phyloP scores from a whole-genome alignment of 2,113 vertebrate genomes.

The Genyomyrus donnyi region DNA sequence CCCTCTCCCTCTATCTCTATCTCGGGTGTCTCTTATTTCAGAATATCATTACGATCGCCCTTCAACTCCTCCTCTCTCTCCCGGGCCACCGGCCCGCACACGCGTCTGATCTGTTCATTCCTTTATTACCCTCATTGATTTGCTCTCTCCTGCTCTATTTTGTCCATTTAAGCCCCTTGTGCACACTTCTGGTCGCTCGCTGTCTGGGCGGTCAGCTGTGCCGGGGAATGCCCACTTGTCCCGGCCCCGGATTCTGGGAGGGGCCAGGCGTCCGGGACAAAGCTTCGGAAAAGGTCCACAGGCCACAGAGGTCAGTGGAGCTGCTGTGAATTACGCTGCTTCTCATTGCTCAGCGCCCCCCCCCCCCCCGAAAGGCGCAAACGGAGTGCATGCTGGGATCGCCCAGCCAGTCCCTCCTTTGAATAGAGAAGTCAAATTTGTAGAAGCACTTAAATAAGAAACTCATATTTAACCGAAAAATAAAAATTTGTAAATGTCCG shows the following conservation, averaged over 20 bases:
- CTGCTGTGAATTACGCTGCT: conserved; percentile 7
- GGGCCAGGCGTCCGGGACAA: not conserved
- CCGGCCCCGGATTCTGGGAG: not conserved
- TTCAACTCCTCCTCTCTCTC: not conserved
- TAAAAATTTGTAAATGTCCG: not conserved
- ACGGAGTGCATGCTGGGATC: not conserved
- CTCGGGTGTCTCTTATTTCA: not conserved
- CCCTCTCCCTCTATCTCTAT: not conserved
- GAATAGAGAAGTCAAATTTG: not conserved
- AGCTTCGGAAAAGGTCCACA: not conserved
- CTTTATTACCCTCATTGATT: conserved; percentile 2
- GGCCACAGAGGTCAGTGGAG: not conserved
- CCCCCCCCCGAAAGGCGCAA: not conserved
- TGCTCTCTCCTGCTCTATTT: not conserved
- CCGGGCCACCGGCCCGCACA: not conserved
- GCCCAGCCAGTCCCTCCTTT: not conserved
- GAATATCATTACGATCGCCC: not conserved
- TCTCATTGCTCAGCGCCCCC: not conserved
- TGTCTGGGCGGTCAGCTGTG: not conserved
- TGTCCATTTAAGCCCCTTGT: not conserved
- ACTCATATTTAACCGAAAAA: not conserved
- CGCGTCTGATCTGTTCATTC: not conserved
- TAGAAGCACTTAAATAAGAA: not conserved
- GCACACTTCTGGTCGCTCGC: not conserved
- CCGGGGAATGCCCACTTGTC: not conserved